phyloP scores from a whole-genome alignment of 2,797 vertebrate species.

The Betta splendens region DNA sequence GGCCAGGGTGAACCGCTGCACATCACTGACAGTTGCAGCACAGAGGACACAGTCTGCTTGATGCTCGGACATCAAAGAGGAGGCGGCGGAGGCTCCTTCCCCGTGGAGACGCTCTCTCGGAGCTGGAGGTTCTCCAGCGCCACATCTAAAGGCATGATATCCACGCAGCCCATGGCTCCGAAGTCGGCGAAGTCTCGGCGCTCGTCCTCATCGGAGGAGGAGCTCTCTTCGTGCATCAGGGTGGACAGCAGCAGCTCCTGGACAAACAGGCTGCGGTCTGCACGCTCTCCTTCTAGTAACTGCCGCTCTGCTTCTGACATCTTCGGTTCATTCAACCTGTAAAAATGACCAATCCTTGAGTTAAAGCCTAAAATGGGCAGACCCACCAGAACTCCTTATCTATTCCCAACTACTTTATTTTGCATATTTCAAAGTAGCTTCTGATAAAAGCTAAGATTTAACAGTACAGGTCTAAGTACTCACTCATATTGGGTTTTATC shows the following conservation, averaged over 20 bases:
- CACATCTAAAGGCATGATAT: constrained; percentile 99
- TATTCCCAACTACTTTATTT: too few species aligned
- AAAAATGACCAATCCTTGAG: rapidly evolving
- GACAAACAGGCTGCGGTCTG: constrained; percentile 96
- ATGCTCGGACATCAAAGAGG: constrained; percentile 99
- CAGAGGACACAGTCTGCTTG: constrained; percentile 98
- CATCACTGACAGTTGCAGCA: constrained; percentile 99
- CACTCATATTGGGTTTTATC: too few species aligned
- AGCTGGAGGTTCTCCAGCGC: constrained; percentile 99
- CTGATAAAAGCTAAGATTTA: too few species aligned
- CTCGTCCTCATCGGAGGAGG: constrained; percentile 97
- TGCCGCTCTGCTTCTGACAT: constrained; percentile 97
- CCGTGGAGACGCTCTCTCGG: constrained; percentile 92
- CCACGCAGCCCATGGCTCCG: constrained; percentile 99
- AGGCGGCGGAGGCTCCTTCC: constrained; percentile 97
- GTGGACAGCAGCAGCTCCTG: constrained; percentile 98
- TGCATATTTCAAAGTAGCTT: too few species aligned
- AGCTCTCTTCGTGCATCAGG: constrained; percentile 95
- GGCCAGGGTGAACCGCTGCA: constrained; percentile 75
- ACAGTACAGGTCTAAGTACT: too few species aligned
- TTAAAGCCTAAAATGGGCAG: not conserved
- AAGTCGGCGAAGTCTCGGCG: constrained; percentile 96
- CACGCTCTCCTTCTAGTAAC: constrained; percentile 91
- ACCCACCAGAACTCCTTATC: not conserved
- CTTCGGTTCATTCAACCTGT: constrained; percentile 97